A percentile compares a stretch with the other conserved stretches of the same genome.
Conservation (phyloP, 2,888 invertebrate genomes). For the Ectemnius lituratus region DNA sequence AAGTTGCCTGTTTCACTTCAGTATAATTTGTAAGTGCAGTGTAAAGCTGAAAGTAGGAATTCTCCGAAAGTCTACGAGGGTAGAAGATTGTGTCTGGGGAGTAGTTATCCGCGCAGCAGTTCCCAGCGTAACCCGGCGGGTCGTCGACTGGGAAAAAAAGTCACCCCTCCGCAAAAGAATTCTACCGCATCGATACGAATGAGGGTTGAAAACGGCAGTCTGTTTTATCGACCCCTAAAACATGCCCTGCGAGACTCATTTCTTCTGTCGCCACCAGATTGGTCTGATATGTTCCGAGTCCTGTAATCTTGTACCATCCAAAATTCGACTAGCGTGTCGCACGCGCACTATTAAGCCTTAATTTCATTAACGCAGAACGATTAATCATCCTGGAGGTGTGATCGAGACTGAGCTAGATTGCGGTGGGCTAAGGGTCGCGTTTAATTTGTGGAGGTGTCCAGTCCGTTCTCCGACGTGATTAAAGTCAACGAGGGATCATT, state of each 20-base stretch:
- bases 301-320: not conserved
- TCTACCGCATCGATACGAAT: slow-evolving; percentile 70
- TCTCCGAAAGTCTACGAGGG: not conserved
- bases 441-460: not conserved
- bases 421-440: not conserved
- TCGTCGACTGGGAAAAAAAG: slow-evolving; percentile 65
- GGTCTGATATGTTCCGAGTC: slow-evolving; percentile 57
- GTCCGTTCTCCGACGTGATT: slow-evolving; percentile 18
- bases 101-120: slow-evolving; percentile 28
- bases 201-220: slow-evolving; percentile 53
- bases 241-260: slow-evolving; percentile 50
- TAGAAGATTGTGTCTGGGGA: slow-evolving; percentile 22
- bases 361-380: not conserved
- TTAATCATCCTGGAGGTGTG: not conserved
- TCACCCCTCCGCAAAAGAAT: slow-evolving; percentile 69
- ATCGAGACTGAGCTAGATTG: slow-evolving; percentile 3
- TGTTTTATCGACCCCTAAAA: slow-evolving; percentile 67
- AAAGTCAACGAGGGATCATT: slow-evolving; percentile 29
- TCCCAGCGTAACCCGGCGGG: slow-evolving; percentile 41
- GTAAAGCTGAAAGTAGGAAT: too few relatives aligned
- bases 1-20: too few relatives aligned
- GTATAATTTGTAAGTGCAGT: too few relatives aligned
- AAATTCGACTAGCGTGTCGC: not conserved
- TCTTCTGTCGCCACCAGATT: slow-evolving; percentile 64
- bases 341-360: slow-evolving; percentile 3